Evolutionary conservation across 2,888 invertebrate species (phyloP), one percentile per base, ranked within the genome.

Genomic region (Chloromyia formosa): DNA sequence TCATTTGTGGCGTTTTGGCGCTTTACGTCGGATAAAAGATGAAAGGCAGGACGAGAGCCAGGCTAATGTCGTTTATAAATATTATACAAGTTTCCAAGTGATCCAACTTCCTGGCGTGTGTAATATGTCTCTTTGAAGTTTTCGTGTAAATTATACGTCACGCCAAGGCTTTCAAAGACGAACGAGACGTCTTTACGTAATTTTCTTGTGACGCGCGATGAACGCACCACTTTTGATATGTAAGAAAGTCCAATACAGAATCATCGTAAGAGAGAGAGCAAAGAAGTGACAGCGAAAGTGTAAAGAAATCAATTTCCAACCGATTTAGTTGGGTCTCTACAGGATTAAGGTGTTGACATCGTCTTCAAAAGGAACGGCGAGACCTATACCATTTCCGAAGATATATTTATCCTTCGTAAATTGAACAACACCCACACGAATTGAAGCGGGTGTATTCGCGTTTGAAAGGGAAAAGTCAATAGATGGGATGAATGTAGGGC

Each of bases 331-430:
- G 58, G n/a, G 64, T 76, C 73, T 71, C 74, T 71, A 74, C 71
- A 64, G 75, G 75, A 69, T 76, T 76, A 76, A 76, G 74, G 75
- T 76, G 75, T 76, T 76, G 75, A 74, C 75, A 76, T 71, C 75
- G 40, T 56, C 66, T 49, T 66, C 66, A 66, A 66, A 66, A 49
- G 23, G 42, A 40, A 27, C 12, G 27, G 27, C 2, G 27, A 35
- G 7, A 7, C 27, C 27, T 35, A n/a, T 16, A n/a, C 14, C 62
- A 62, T 35, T 62, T 62, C 62, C 23, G 40, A 62, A 40, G 23
- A 62, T 27, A 62, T 40, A 27, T 62, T 62, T 62, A 62, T 62
- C 42, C 62, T 62, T 35, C 10, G 27, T 35, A 23, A 62, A 62
- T 62, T 62, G 40, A 53, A 69, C 16, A 27, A 69, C 1, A 12